Evolutionary conservation across 2,888 invertebrate genomes (phyloP).

Genomic region (Yponomeuta evonymella): DNA sequence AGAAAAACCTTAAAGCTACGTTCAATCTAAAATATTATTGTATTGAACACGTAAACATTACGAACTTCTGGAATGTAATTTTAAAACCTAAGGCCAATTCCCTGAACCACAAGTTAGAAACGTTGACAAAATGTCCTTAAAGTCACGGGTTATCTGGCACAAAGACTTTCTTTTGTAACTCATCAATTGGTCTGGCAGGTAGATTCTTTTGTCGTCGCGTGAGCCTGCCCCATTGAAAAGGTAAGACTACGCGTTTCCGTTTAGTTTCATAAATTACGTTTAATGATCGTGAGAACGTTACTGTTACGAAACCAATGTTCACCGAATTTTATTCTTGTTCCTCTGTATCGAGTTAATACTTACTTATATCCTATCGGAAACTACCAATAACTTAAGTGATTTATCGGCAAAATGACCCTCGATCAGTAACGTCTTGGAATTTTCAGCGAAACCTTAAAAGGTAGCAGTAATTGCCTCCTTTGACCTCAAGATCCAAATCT

Average conservation of each 20-base stretch:
- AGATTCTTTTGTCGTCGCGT: constrained; percentile 25
- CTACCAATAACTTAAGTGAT: background rate
- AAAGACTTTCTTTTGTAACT: constrained; percentile 42
- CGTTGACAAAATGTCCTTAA: background rate
- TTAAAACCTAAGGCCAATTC: background rate
- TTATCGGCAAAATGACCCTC: background rate
- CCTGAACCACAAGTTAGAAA: background rate
- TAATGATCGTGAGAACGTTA: constrained; percentile 7
- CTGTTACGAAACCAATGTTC: background rate
- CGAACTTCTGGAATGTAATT: too few relatives aligned
- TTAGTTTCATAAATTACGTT: constrained; percentile 3
- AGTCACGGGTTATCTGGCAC: constrained; percentile 40
- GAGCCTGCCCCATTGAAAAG: background rate
- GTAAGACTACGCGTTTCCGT: background rate
- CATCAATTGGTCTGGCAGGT: constrained; percentile 43
- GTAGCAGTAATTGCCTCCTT: background rate
- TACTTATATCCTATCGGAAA: background rate
- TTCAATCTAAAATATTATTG: too few relatives aligned
- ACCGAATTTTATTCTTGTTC: background rate
- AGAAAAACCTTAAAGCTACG: too few relatives aligned
- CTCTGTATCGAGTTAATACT: background rate
- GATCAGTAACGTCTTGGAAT: background rate
- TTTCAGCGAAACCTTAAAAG: background rate
- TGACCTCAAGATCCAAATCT: background rate
- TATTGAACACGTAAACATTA: too few relatives aligned